Conservation (phyloP, 2,797 vertebrate genomes). For the Heterohyrax brucei region DNA sequence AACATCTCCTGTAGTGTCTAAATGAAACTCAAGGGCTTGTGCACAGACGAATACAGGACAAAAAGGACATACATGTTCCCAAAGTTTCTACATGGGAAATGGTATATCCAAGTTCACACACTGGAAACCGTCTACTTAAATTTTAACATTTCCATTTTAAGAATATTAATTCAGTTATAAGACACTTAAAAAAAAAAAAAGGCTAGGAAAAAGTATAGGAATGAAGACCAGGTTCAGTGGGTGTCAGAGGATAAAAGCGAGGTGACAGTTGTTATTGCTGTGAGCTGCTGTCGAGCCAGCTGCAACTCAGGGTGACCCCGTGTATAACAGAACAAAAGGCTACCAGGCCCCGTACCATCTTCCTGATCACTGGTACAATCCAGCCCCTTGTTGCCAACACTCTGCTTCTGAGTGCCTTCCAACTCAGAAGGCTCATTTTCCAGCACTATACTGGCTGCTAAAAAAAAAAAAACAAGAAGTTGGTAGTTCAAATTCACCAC, state of each 20-base stretch:
- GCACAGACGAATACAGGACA: background rate
- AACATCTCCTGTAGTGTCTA: background rate
- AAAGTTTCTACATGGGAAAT: background rate
- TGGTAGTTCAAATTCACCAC: too few species aligned
- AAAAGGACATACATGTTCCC: background rate
- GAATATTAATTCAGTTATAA: slow-evolving; percentile 35
- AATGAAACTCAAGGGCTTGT: background rate
- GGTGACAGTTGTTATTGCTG: too few species aligned
- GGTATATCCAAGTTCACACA: background rate
- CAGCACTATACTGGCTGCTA: too few species aligned
- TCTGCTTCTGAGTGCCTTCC: too few species aligned
- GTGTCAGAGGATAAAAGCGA: background rate
- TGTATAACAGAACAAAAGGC: too few species aligned
- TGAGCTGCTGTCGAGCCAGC: too few species aligned
- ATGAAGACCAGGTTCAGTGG: background rate
- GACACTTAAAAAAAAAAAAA: background rate
- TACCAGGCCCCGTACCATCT: too few species aligned
- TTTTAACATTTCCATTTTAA: background rate
- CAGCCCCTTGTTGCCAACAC: too few species aligned
- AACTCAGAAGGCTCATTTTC: too few species aligned
- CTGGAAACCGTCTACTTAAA: background rate
- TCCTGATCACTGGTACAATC: too few species aligned
- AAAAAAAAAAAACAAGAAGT: too few species aligned
- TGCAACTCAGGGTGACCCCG: too few species aligned
- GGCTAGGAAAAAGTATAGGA: background rate